phyloP scores from a whole-genome alignment of 2,888 invertebrate genomes.

The Hydraecia micacea region DNA sequence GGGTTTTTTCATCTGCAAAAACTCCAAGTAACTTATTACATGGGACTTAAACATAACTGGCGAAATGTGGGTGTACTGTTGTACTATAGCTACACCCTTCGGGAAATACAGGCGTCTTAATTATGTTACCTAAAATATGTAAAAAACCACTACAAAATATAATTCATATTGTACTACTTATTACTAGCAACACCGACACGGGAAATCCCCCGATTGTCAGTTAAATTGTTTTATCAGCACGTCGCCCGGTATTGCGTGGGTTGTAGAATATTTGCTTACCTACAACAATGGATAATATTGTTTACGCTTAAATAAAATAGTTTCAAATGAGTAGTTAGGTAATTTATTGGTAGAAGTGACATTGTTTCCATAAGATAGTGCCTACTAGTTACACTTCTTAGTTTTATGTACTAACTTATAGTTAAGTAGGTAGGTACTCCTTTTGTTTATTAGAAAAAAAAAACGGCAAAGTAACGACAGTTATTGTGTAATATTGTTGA shows the following conservation, averaged over 20 bases:
- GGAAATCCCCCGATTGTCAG: constrained; percentile 20
- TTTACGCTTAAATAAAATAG: background rate
- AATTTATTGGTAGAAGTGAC: constrained; percentile 21
- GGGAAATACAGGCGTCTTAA: too few species aligned
- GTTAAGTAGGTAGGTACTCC: too few species aligned
- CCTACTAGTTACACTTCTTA: background rate
- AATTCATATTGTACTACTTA: background rate
- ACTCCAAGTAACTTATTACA: background rate
- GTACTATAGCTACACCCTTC: too few species aligned
- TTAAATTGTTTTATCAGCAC: constrained; percentile 43
- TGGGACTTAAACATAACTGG: background rate
- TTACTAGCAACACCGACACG: constrained; percentile 40
- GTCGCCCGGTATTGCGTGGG: constrained; percentile 22
- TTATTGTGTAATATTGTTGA: too few species aligned
- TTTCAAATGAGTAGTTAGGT: constrained; percentile 19
- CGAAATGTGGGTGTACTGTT: background rate
- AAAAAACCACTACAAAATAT: too few species aligned
- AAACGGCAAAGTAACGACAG: too few species aligned
- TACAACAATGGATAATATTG: constrained; percentile 24
- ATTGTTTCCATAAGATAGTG: background rate
- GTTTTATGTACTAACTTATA: background rate
- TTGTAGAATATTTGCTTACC: constrained; percentile 36
- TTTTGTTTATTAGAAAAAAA: too few species aligned
- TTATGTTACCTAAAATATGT: too few species aligned
- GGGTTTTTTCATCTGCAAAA: background rate